A percentile compares a stretch with the other conserved stretches of the same genome.
phyloP scores from a whole-genome alignment of 1,140 invertebrate genomes.

The Cyphomyrmex costatus region DNA sequence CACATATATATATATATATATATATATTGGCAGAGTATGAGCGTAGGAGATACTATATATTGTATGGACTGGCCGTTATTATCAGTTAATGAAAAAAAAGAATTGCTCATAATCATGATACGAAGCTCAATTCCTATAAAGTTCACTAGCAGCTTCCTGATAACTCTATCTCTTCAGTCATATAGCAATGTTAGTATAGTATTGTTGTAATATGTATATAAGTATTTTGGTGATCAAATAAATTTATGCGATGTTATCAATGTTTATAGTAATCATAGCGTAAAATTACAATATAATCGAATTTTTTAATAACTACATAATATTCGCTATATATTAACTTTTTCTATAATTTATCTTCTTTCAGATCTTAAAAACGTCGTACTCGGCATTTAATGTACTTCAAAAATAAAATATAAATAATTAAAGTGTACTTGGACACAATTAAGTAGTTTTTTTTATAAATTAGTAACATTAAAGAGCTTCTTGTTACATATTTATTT shows the following conservation, averaged over 20 bases:
- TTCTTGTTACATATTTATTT: constrained; percentile 10
- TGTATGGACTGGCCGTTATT: constrained; percentile 21
- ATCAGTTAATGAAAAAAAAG: not conserved
- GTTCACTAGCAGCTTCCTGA: constrained; percentile 54
- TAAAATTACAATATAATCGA: not conserved
- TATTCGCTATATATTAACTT: not conserved
- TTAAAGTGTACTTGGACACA: not conserved
- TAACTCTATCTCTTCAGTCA: constrained; percentile 51
- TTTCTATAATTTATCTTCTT: constrained; percentile 6
- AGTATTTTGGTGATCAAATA: not conserved
- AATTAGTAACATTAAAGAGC: not conserved
- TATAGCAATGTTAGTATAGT: constrained; percentile 37
- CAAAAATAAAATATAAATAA: constrained; percentile 47
- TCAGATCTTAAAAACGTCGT: constrained; percentile 65
- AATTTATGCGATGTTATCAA: not conserved
- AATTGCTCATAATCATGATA: constrained; percentile 49
- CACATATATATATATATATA: no score
- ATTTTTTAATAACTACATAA: not conserved
- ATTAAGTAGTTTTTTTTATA: constrained; percentile 7
- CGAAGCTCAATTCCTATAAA: constrained; percentile 55
- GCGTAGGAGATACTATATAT: constrained; percentile 15
- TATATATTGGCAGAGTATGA: constrained; percentile 11
- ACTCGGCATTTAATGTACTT: constrained; percentile 60
- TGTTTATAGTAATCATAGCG: not conserved
- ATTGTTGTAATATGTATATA: not conserved